phyloP scores from a whole-genome alignment of 1,140 invertebrate species.

The Vollenhovia emeryi region DNA sequence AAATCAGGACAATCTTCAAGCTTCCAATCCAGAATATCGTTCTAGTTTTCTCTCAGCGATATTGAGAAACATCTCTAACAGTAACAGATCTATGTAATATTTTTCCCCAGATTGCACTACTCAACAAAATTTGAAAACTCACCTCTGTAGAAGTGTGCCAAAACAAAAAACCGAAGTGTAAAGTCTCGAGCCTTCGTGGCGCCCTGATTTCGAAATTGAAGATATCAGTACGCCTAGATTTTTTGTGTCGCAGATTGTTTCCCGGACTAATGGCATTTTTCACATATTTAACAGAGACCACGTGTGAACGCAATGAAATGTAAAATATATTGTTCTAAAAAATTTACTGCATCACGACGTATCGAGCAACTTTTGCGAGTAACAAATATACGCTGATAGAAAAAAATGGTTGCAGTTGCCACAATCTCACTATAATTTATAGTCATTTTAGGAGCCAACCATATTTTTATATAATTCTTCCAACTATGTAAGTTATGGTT shows the following conservation, averaged over 20 bases:
- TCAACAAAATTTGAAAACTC: slow-evolving; percentile 42
- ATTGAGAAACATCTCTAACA: slow-evolving; percentile 22
- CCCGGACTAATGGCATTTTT: not conserved
- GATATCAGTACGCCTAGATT: slow-evolving; percentile 27
- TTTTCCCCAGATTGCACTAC: slow-evolving; percentile 38
- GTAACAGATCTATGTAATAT: slow-evolving; percentile 35
- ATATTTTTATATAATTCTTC: too few relatives aligned
- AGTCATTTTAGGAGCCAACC: too few relatives aligned
- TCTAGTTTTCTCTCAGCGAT: slow-evolving; percentile 36
- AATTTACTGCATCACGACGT: not conserved
- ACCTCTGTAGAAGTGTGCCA: slow-evolving; percentile 51
- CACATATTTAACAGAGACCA: not conserved
- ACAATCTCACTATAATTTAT: not conserved
- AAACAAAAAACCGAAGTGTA: not conserved
- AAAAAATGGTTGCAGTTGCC: not conserved
- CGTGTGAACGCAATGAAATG: too few relatives aligned
- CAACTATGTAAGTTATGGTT: too few relatives aligned
- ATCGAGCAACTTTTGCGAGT: not conserved
- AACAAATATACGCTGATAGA: too few relatives aligned
- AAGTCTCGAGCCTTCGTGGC: not conserved
- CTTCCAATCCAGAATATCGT: slow-evolving; percentile 3
- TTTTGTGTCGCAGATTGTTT: not conserved
- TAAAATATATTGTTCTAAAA: not conserved
- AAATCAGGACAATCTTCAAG: not conserved
- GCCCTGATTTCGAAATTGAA: slow-evolving; percentile 3